Percentiles rank a stretch among this genome's conserved stretches.
phyloP scores from a whole-genome alignment of 2,797 vertebrate genomes.

The Trematomus bernacchii region DNA sequence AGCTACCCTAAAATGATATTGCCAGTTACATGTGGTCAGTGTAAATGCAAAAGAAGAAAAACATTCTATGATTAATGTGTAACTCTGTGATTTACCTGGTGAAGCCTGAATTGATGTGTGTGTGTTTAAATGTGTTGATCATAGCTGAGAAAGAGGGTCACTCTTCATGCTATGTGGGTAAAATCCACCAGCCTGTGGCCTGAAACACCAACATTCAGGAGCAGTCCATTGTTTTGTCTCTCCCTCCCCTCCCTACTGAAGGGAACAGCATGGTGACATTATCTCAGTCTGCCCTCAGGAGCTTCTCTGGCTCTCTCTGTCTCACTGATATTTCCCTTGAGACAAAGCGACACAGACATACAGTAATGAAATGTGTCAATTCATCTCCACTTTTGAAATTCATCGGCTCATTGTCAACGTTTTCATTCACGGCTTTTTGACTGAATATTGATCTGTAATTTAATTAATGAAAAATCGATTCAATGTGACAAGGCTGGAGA shows the following conservation, averaged over 20 bases:
- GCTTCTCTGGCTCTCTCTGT: conserved; percentile 39
- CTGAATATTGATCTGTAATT: neutral
- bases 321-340: conserved; percentile 33
- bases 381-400: neutral
- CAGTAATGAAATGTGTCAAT: conserved; percentile 12
- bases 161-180: conserved; percentile 12
- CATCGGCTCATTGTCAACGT: conserved; percentile 4
- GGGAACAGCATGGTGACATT: conserved; percentile 63
- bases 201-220: conserved; percentile 24
- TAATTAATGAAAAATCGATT: neutral
- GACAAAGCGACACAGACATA: conserved; percentile 6
- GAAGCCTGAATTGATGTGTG: neutral
- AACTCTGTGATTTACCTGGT: neutral
- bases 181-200: conserved; percentile 23
- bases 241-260: conserved; percentile 14
- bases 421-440: neutral
- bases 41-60: neutral
- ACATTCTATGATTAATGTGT: neutral
- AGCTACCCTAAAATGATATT: neutral
- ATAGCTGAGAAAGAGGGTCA: neutral
- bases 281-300: conserved; percentile 63
- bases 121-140: neutral
- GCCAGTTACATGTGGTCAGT: neutral
- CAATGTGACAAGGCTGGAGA: neutral
- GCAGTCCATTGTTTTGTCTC: conserved; percentile 31